Percentiles rank a stretch among this genome's conserved stretches.
Conservation (phyloP, 2,113 vertebrate genomes). For the Elgaria multicarinata region DNA sequence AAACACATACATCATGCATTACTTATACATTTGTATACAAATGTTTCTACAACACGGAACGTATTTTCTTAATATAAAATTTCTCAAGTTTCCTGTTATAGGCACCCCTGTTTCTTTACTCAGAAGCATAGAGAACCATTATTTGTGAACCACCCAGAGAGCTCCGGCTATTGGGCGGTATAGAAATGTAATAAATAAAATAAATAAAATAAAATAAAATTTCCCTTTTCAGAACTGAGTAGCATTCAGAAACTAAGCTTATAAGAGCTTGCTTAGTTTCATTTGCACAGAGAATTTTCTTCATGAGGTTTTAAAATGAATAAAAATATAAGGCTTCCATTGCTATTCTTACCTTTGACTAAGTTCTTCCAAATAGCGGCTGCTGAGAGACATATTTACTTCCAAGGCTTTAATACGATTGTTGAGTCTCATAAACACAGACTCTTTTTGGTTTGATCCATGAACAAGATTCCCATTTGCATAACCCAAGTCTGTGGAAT, state of each 20-base stretch:
- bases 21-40: background rate
- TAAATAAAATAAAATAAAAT: too few species aligned
- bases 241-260: too few species aligned
- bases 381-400: conserved; percentile 98
- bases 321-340: background rate
- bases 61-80: background rate
- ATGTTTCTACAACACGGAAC: background rate
- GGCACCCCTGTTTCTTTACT: background rate
- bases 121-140: background rate
- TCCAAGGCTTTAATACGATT: conserved; percentile 98
- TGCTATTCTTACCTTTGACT: conserved; percentile 88
- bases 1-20: background rate
- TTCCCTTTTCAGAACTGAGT: background rate
- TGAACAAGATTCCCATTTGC: conserved; percentile 91
- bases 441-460: conserved; percentile 97
- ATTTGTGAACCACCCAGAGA: too few species aligned
- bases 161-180: too few species aligned
- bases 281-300: background rate
- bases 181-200: too few species aligned
- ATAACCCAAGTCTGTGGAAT: conserved; percentile 86
- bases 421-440: conserved; percentile 98
- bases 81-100: background rate
- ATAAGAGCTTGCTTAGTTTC: background rate
- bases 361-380: conserved; percentile 96
- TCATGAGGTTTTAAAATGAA: background rate